Conservation (phyloP, 2,797 vertebrate genomes). For the Apogon talboti region DNA sequence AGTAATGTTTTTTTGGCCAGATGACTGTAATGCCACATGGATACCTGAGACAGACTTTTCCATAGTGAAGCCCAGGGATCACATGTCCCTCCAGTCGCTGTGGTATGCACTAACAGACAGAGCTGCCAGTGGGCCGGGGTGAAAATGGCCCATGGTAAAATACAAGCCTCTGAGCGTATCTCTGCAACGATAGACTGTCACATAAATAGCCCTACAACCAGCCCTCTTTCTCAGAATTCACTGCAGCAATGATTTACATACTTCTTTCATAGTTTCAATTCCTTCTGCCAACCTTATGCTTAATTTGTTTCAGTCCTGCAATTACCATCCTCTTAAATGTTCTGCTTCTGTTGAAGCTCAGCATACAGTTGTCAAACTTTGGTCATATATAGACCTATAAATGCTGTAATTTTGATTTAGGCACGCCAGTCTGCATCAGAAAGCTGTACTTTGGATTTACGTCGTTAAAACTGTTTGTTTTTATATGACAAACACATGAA, state of each 20-base stretch:
- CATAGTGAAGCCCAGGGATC: conserved; percentile 54
- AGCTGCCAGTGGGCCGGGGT: conserved; percentile 46
- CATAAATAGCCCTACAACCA: conserved; percentile 65
- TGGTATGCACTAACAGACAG: conserved; percentile 67
- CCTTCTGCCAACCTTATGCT: conserved; percentile 55
- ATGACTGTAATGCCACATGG: conserved; percentile 66
- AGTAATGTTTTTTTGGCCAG: conserved; percentile 71
- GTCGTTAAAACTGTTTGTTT: conserved; percentile 65
- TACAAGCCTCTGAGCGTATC: conserved; percentile 50
- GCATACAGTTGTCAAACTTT: conserved; percentile 62
- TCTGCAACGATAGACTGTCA: conserved; percentile 40
- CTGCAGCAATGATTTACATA: conserved; percentile 42
- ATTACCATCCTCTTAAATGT: conserved; percentile 67
- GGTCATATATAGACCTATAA: conserved; percentile 64
- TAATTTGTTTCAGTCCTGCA: conserved; percentile 64
- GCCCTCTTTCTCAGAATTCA: conserved; percentile 58
- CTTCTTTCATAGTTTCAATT: conserved; percentile 51
- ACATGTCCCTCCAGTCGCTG: conserved; percentile 59
- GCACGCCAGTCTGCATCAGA: conserved; percentile 40
- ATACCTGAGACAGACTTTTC: conserved; percentile 74
- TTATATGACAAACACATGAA: conserved; percentile 57
- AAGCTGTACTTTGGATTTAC: conserved; percentile 54
- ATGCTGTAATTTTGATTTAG: conserved; percentile 65
- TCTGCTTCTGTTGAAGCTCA: conserved; percentile 57
- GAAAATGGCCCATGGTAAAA: conserved; percentile 47